Percentiles rank a stretch among this genome's conserved stretches.
These are phyloP conservation scores for Hystrix brachyura DNA, from an alignment of 2,113 vertebrate species.

Conservation along the genomic window DNA sequence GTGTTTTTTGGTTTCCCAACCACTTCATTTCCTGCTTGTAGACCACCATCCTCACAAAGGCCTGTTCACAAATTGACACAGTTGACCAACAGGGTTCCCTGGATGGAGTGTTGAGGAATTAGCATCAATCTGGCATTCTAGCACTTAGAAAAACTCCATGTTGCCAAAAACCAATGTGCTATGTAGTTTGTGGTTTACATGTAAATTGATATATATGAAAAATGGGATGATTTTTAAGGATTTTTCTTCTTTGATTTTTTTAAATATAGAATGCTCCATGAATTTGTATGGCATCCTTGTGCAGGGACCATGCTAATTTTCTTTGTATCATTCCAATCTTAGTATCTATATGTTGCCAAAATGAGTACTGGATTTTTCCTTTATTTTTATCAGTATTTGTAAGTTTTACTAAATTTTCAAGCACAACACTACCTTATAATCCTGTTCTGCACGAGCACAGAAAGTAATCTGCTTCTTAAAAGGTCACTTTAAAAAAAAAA, in stretches of 20 bases:
- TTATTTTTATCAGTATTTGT: neutral
- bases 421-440: neutral
- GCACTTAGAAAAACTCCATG: neutral
- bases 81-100: neutral
- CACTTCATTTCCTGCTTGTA: neutral
- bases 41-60: neutral
- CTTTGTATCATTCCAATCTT: neutral
- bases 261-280: neutral
- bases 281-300: neutral
- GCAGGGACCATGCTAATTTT: neutral
- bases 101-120: neutral
- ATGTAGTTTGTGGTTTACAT: neutral
- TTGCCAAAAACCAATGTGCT: neutral
- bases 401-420: constrained; percentile 19
- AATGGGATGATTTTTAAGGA: neutral
- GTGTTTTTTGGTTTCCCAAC: neutral
- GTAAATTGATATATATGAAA: neutral
- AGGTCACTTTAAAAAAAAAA: constrained; percentile 21
- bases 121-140: neutral
- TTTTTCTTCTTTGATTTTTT: neutral
- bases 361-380: neutral
- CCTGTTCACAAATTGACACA: neutral
- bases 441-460: neutral
- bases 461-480: constrained; percentile 31
- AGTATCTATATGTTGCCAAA: neutral